Evolutionary conservation across 2,888 invertebrate genomes (phyloP).

Genomic region (Globia sparganii): DNA sequence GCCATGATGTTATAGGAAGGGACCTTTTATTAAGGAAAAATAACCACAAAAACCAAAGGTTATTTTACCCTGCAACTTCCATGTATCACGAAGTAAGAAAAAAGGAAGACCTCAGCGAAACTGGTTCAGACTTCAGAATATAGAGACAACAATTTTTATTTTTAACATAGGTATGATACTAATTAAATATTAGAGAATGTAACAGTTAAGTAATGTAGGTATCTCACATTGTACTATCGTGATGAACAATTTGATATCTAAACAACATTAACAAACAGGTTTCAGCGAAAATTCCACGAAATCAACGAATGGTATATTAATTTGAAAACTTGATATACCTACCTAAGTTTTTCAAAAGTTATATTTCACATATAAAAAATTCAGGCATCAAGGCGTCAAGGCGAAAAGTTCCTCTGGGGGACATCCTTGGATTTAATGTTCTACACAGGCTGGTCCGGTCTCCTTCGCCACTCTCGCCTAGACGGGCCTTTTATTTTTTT

Average conservation of each 20-base stretch:
- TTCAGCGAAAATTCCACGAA: neutral
- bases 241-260: neutral
- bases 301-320: neutral
- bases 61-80: neutral
- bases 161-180: neutral
- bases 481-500: no score
- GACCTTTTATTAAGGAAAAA: slow-evolving; percentile 22
- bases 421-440: neutral
- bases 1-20: neutral
- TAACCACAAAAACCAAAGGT: slow-evolving; percentile 8
- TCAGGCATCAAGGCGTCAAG: no score
- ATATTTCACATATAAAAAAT: no score
- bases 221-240: neutral
- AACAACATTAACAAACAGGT: neutral
- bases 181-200: neutral
- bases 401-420: neutral
- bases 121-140: neutral
- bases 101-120: neutral
- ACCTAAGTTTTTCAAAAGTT: no score
- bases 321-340: neutral
- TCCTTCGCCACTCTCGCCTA: neutral
- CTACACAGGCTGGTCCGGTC: neutral
- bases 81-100: neutral
- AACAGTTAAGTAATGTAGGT: neutral
- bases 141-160: neutral